Conservation (phyloP, 2,797 vertebrate species). For the Poecilia velifera region DNA sequence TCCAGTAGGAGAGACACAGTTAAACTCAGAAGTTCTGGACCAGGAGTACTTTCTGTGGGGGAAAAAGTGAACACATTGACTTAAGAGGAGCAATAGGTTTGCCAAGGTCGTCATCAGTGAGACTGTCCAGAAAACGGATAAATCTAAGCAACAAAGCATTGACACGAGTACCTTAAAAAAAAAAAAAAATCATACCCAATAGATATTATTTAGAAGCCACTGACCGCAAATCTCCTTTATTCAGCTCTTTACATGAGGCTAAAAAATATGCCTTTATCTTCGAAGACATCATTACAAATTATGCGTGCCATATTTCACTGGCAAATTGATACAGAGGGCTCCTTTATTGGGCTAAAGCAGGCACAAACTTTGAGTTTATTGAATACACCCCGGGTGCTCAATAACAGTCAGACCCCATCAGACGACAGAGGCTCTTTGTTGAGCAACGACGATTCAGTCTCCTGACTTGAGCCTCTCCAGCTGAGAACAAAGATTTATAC, state of each 20-base stretch:
- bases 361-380: conserved; percentile 76
- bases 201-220: neutral
- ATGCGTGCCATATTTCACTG: conserved; percentile 52
- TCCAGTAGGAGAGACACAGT: neutral
- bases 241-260: neutral
- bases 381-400: conserved; percentile 76
- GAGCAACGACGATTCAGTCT: conserved; percentile 68
- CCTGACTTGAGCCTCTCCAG: conserved; percentile 64
- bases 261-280: conserved; percentile 22
- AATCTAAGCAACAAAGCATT: neutral
- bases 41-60: neutral
- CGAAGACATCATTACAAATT: conserved; percentile 38
- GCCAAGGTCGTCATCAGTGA: neutral
- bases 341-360: conserved; percentile 68
- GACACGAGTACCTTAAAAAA: neutral
- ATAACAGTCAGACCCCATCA: conserved; percentile 75
- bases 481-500: conserved; percentile 69
- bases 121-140: neutral
- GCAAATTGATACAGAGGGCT: conserved; percentile 68
- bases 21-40: neutral
- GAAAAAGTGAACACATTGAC: neutral
- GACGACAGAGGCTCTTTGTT: conserved; percentile 57
- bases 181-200: too few relatives aligned
- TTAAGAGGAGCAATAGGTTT: neutral
- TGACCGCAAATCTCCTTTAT: neutral